Percentiles rank a stretch among this genome's conserved stretches.
These are phyloP conservation scores for Trachemys scripta DNA, from an alignment of 2,113 vertebrate species.

Conservation along the genomic window DNA sequence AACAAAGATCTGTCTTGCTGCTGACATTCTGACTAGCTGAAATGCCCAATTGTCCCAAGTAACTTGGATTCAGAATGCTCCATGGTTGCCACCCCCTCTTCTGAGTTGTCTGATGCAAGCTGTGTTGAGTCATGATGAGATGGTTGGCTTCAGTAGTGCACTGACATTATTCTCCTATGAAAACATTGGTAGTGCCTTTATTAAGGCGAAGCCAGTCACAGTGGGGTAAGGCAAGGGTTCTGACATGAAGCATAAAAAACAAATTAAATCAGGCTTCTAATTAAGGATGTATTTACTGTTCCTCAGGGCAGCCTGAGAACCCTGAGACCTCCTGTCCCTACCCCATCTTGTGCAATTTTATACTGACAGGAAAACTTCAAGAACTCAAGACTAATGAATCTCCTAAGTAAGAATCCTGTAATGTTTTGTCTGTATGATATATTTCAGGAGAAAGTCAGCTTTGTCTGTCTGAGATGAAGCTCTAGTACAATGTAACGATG, in stretches of 20 bases:
- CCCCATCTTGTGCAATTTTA: conserved; percentile 22
- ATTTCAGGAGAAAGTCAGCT: neutral
- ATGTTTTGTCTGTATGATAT: neutral
- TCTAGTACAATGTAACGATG: neutral
- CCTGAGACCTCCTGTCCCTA: neutral
- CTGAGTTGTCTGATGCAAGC: neutral
- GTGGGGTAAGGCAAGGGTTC: neutral
- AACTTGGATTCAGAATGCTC: neutral
- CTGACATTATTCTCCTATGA: neutral
- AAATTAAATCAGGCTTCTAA: neutral
- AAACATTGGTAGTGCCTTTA: neutral
- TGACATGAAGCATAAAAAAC: neutral
- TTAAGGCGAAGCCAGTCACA: neutral
- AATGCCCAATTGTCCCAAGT: neutral
- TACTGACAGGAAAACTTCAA: neutral
- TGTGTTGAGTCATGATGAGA: neutral
- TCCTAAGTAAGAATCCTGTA: neutral
- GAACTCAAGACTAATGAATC: conserved; percentile 11
- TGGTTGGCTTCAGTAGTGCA: neutral
- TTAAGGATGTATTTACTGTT: neutral
- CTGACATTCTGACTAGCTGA: neutral
- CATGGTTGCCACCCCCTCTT: neutral
- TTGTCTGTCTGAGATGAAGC: neutral
- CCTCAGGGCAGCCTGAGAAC: neutral
- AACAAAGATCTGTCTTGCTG: conserved; percentile 3